A percentile compares a stretch with the other conserved stretches of the same genome.
phyloP scores from a whole-genome alignment of 2,888 invertebrate species.

The Ennomos quercinarius region DNA sequence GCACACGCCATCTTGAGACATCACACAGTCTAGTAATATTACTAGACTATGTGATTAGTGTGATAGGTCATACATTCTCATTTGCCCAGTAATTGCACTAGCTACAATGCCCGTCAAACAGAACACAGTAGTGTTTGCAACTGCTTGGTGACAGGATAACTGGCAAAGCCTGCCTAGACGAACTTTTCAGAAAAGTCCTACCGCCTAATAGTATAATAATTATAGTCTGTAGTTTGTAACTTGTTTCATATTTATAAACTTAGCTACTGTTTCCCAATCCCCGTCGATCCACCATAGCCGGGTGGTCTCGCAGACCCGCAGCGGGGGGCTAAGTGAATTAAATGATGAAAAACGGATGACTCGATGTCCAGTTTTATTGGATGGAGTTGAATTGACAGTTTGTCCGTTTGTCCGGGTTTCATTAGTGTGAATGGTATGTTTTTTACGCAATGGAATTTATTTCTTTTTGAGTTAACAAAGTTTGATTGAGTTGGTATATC shows the following conservation, averaged over 20 bases:
- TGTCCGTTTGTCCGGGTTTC: constrained; percentile 37
- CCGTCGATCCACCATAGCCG: neutral
- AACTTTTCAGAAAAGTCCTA: too few species aligned
- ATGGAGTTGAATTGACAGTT: constrained; percentile 40
- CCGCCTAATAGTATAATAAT: too few species aligned
- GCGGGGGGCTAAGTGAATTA: constrained; percentile 59
- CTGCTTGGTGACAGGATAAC: too few species aligned
- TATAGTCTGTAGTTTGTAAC: too few species aligned
- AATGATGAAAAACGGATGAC: constrained; percentile 63
- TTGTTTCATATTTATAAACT: neutral
- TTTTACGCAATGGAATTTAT: constrained; percentile 6
- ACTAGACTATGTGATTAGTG: too few species aligned
- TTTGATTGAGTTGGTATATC: neutral
- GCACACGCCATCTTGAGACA: too few species aligned
- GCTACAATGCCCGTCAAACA: too few species aligned
- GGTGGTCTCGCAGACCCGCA: constrained; percentile 42
- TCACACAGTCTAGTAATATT: too few species aligned
- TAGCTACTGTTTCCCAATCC: constrained; percentile 5
- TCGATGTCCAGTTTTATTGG: constrained; percentile 54
- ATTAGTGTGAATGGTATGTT: constrained; percentile 24
- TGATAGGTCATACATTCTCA: too few species aligned
- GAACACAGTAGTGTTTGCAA: too few species aligned
- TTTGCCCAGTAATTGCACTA: too few species aligned
- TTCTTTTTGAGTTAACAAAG: neutral
- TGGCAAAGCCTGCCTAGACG: too few species aligned